Evolutionary conservation across 2,797 vertebrate genomes (phyloP).

Genomic region (Aeoliscus strigatus): DNA sequence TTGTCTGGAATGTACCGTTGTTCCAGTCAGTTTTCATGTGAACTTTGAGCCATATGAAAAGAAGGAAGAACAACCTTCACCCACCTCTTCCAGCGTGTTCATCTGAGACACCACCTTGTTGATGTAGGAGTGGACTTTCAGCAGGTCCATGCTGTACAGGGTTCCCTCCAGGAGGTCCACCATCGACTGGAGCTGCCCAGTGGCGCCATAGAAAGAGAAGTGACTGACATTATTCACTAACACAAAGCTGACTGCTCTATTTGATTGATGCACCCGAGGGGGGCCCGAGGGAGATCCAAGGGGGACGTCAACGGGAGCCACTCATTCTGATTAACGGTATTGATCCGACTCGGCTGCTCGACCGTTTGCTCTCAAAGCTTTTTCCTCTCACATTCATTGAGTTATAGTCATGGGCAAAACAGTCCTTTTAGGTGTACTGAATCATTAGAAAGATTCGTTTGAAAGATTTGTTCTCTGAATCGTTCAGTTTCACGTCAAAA

Average conservation of each 20-base stretch:
- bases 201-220: slow-evolving; percentile 38
- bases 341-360: not conserved
- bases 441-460: too few species aligned
- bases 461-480: too few species aligned
- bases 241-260: slow-evolving; percentile 28
- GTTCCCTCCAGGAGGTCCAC: slow-evolving; percentile 94
- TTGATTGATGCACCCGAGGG: slow-evolving; percentile 1
- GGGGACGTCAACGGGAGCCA: too few species aligned
- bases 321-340: slow-evolving; percentile 22
- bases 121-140: slow-evolving; percentile 96
- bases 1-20: slow-evolving; percentile 74
- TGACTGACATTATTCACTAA: slow-evolving; percentile 21
- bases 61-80: too few species aligned
- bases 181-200: slow-evolving; percentile 89
- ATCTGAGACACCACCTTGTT: slow-evolving; percentile 91
- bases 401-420: too few species aligned
- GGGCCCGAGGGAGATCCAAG: too few species aligned
- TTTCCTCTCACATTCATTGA: too few species aligned
- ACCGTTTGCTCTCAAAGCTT: slow-evolving; percentile 2
- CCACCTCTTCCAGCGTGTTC: slow-evolving; percentile 93
- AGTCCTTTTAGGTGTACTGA: too few species aligned
- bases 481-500: too few species aligned
- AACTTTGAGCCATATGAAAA: too few species aligned
- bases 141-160: slow-evolving; percentile 92
- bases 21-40: too few species aligned